Percentiles rank a stretch among this genome's conserved stretches.
phyloP scores from a whole-genome alignment of 2,797 vertebrate species.

The Kryptopterus vitreolus region DNA sequence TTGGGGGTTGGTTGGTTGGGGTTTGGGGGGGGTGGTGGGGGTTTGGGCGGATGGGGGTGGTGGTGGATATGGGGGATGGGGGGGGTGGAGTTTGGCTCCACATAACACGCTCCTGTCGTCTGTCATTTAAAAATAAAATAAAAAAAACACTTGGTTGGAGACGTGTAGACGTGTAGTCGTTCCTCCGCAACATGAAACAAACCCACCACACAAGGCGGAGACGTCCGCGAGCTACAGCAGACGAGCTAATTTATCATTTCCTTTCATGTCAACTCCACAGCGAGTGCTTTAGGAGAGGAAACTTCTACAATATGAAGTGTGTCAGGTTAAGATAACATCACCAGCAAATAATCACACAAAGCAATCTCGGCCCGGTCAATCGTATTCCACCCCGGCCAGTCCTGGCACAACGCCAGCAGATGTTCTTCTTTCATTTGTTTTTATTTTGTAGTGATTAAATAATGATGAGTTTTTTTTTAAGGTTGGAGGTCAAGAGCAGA shows the following conservation, averaged over 20 bases:
- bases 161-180: conserved; percentile 44
- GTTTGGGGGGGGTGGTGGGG: no score
- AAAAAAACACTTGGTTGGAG: conserved; percentile 42
- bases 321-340: conserved; percentile 44
- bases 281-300: conserved; percentile 40
- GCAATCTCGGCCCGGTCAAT: conserved; percentile 42
- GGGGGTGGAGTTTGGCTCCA: conserved; percentile 49
- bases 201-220: conserved; percentile 46
- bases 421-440: background rate
- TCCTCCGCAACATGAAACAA: conserved; percentile 57
- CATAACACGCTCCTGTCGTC: conserved; percentile 56
- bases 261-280: conserved; percentile 55
- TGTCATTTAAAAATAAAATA: conserved; percentile 52
- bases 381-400: conserved; percentile 28
- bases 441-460: conserved; percentile 32
- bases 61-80: no score
- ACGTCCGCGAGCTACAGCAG: conserved; percentile 42
- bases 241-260: conserved; percentile 57
- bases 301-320: conserved; percentile 48
- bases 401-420: background rate
- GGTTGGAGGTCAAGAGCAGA: conserved; percentile 13
- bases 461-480: conserved; percentile 42
- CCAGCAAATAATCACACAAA: conserved; percentile 54
- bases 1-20: no score
- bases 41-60: no score